Percentiles rank a stretch among this genome's conserved stretches.
phyloP scores from a whole-genome alignment of 2,888 invertebrate genomes.

The Drosophila percnosoma region DNA sequence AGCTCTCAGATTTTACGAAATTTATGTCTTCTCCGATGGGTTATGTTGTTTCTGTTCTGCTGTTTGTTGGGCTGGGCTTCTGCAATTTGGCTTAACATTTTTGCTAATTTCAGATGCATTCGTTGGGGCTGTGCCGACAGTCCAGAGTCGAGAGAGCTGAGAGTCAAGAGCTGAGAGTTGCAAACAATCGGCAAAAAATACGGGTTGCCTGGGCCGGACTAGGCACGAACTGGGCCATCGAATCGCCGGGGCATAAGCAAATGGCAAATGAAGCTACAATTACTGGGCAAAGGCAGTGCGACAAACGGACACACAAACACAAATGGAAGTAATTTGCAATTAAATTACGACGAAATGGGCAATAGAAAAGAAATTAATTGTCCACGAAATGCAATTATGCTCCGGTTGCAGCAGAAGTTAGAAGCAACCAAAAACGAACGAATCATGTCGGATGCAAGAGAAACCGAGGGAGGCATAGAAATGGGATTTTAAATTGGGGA shows the following conservation, averaged over 20 bases:
- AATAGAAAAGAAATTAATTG: conserved; percentile 85
- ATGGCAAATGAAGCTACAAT: conserved; percentile 80
- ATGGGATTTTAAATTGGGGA: conserved; percentile 5
- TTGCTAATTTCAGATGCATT: conserved; percentile 56
- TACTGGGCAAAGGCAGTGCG: conserved; percentile 37
- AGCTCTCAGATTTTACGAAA: conserved; percentile 45
- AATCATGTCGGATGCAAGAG: conserved; percentile 21
- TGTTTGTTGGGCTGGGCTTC: conserved; percentile 57
- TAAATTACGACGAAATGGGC: conserved; percentile 85
- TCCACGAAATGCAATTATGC: conserved; percentile 85
- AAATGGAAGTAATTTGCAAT: conserved; percentile 85
- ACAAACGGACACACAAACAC: conserved; percentile 63
- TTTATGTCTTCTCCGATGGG: conserved; percentile 44
- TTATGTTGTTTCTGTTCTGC: conserved; percentile 14
- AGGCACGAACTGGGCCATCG: conserved; percentile 48
- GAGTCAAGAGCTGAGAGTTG: conserved; percentile 5
- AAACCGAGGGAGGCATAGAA: not conserved
- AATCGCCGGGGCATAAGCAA: conserved; percentile 53
- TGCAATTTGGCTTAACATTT: conserved; percentile 68
- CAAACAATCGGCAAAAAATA: conserved; percentile 15
- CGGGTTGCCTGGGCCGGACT: conserved; percentile 16
- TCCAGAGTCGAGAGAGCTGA: not conserved
- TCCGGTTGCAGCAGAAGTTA: conserved; percentile 63
- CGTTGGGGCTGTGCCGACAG: not conserved
- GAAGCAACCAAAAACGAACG: conserved; percentile 46